phyloP scores from a whole-genome alignment of 2,113 vertebrate genomes.

The Xenus cinereus region DNA sequence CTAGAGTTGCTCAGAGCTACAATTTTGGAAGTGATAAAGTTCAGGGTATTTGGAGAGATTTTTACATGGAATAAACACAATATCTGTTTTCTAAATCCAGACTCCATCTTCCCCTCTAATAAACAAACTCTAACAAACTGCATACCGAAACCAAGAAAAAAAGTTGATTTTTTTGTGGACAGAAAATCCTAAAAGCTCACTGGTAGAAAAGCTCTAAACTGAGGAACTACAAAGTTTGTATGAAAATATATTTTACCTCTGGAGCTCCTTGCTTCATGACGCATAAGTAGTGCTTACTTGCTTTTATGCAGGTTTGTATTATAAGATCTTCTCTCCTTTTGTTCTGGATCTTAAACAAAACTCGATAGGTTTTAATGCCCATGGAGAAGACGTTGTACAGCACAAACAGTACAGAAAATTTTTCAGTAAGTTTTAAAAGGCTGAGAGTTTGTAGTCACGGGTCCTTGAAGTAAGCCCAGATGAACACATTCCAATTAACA shows the following conservation, averaged over 20 bases:
- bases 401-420: background rate
- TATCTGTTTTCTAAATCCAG: background rate
- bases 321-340: background rate
- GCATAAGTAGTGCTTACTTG: background rate
- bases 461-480: background rate
- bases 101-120: rapidly evolving
- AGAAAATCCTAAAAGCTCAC: background rate
- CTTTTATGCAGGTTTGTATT: background rate
- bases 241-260: background rate
- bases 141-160: background rate
- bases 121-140: background rate
- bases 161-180: background rate
- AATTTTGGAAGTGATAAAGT: background rate
- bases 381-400: background rate
- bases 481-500: background rate
- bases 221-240: background rate
- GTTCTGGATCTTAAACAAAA: background rate
- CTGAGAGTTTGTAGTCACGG: background rate
- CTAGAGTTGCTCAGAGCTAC: background rate
- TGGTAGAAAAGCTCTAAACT: background rate
- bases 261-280: background rate
- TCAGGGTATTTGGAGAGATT: background rate
- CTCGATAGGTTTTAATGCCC: background rate
- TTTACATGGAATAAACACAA: background rate
- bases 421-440: background rate